These are phyloP conservation scores for Nannoperca obscura DNA, from an alignment of 2,797 vertebrate species.

Conservation along the genomic window DNA sequence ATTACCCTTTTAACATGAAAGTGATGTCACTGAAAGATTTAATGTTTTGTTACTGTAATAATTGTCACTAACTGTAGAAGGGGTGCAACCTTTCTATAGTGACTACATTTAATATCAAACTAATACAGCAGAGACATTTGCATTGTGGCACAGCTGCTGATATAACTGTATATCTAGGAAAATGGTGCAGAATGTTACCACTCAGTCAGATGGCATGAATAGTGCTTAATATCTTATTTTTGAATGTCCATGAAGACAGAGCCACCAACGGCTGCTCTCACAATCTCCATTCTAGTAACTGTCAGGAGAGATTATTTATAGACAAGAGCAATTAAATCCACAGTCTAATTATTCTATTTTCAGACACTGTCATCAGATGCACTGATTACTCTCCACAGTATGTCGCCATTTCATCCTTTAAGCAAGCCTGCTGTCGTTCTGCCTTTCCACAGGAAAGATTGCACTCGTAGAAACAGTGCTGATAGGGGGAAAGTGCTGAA, in stretches of 20 bases:
- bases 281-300: conserved; percentile 44
- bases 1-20: not conserved
- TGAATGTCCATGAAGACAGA: conserved; percentile 24
- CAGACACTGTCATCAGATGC: conserved; percentile 53
- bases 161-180: not conserved
- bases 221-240: conserved; percentile 29
- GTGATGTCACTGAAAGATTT: not conserved
- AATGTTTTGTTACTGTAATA: not conserved
- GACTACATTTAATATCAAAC: not conserved
- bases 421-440: conserved; percentile 31
- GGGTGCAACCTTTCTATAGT: not conserved
- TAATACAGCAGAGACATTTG: not conserved
- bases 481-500: conserved; percentile 39
- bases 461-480: conserved; percentile 27
- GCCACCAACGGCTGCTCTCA: conserved; percentile 36
- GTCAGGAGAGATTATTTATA: conserved; percentile 70
- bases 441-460: conserved; percentile 23
- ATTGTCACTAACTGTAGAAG: not conserved
- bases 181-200: not conserved
- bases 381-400: conserved; percentile 53
- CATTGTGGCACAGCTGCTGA: not conserved
- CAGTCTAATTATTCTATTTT: conserved; percentile 70
- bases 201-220: too few species aligned
- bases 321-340: conserved; percentile 64
- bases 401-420: conserved; percentile 52